These are phyloP conservation scores for Pseudomugil gertrudae DNA, from an alignment of 2,797 vertebrate species.

Conservation along the genomic window DNA sequence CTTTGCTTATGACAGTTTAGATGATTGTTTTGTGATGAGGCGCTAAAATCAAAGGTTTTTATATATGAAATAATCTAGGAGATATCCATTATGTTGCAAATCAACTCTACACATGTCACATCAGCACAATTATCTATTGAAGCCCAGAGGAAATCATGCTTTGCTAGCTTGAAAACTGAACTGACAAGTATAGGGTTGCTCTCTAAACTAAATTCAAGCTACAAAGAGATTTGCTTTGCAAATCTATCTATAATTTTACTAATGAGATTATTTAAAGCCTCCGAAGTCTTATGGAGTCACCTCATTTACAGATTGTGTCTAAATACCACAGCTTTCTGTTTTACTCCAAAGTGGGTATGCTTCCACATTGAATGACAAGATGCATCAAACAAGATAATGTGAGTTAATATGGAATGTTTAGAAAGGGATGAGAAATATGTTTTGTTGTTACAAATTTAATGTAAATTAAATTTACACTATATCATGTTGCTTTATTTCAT, in stretches of 20 bases:
- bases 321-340: background rate
- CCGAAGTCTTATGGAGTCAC: background rate
- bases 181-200: slow-evolving; percentile 12
- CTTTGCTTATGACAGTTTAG: background rate
- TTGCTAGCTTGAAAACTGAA: slow-evolving; percentile 23
- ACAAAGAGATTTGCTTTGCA: slow-evolving; percentile 19
- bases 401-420: background rate
- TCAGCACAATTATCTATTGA: slow-evolving; percentile 28
- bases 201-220: slow-evolving; percentile 25
- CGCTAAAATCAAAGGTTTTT: background rate
- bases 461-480: background rate
- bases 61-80: background rate
- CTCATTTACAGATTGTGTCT: slow-evolving; percentile 20
- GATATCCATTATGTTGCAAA: slow-evolving; percentile 46
- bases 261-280: slow-evolving; percentile 4
- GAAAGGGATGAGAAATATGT: background rate
- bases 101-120: slow-evolving; percentile 29
- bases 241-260: slow-evolving; percentile 19
- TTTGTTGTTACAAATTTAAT: background rate
- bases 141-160: slow-evolving; percentile 22
- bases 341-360: background rate
- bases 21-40: background rate
- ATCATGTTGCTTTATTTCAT: slow-evolving; percentile 13
- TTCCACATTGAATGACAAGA: background rate
- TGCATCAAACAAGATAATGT: background rate